A percentile compares a stretch with the other conserved stretches of the same genome.
phyloP scores from a whole-genome alignment of 2,797 vertebrate genomes.

The Discoglossus pictus region DNA sequence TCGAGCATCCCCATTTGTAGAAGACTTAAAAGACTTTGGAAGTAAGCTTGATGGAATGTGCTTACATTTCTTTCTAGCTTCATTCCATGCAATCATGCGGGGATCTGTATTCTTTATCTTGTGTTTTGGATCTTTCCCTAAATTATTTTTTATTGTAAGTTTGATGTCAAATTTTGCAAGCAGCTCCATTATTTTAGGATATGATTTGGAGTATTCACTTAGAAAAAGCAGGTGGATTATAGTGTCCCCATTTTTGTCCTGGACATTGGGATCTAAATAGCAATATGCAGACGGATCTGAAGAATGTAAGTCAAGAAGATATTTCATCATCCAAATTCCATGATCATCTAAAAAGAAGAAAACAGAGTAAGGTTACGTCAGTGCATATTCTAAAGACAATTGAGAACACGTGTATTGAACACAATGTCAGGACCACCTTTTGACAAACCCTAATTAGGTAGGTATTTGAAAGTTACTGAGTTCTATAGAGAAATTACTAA shows the following conservation, averaged over 20 bases:
- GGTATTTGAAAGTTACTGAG: no score
- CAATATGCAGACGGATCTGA: conserved; percentile 61
- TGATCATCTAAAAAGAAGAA: conserved; percentile 61
- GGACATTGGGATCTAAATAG: conserved; percentile 70
- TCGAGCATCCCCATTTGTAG: conserved; percentile 38
- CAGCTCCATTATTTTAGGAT: conserved; percentile 59
- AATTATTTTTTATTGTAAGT: conserved; percentile 70
- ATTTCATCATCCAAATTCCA: conserved; percentile 68
- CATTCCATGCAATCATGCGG: conserved; percentile 68
- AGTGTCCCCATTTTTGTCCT: conserved; percentile 70
- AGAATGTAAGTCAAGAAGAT: conserved; percentile 68
- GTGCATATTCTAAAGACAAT: no score
- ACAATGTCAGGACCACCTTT: no score
- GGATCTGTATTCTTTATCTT: conserved; percentile 69
- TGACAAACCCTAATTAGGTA: no score
- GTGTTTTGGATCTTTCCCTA: conserved; percentile 65
- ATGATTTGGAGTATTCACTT: conserved; percentile 62
- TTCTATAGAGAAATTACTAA: no score
- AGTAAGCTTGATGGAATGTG: conserved; percentile 53
- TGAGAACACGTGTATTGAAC: no score
- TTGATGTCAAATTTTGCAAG: conserved; percentile 73
- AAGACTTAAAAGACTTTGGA: conserved; percentile 25
- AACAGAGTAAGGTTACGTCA: no score
- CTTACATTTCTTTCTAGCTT: conserved; percentile 58
- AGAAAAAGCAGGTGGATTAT: conserved; percentile 76